Evolutionary conservation across 23 tunicate species (phyloP).

Genomic region (Trididemnum nubilum): DNA sequence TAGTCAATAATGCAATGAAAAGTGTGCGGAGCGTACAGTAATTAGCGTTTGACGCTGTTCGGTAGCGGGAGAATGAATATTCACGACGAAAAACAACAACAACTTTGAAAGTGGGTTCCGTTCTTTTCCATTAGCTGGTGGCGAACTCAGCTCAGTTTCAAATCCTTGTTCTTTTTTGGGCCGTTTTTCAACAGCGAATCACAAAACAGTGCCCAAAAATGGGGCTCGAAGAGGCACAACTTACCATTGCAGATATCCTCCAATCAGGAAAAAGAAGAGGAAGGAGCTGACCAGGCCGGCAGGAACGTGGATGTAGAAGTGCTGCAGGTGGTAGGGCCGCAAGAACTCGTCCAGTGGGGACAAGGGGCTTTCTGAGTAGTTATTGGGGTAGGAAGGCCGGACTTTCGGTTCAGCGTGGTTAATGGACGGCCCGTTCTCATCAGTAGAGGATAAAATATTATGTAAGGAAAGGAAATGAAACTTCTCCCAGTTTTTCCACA

Average conservation of each 20-base stretch:
- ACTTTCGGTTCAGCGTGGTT: neutral
- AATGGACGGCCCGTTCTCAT: neutral
- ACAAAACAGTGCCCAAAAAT: too few species aligned
- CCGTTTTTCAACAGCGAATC: too few species aligned
- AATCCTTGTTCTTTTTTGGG: too few species aligned
- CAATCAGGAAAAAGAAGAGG: constrained; percentile 56
- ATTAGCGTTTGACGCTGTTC: too few species aligned
- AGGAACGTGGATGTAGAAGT: constrained; percentile 35
- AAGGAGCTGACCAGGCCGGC: constrained; percentile 42
- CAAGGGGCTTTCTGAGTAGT: neutral
- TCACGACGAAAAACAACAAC: too few species aligned
- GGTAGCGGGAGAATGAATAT: too few species aligned
- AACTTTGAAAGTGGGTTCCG: too few species aligned
- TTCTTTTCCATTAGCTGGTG: too few species aligned
- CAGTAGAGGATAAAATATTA: neutral
- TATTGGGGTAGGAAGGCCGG: neutral
- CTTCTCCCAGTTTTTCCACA: constrained; percentile 61
- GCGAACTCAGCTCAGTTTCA: too few species aligned
- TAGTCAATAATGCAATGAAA: too few species aligned
- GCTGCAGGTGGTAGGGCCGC: constrained; percentile 45
- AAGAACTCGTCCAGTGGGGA: constrained; percentile 29
- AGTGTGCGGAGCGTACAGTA: too few species aligned
- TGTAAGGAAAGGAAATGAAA: neutral
- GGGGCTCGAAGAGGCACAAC: too few species aligned
- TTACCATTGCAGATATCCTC: constrained; percentile 84